Evolutionary conservation across 2,113 vertebrate species (phyloP), one percentile per base, ranked within the genome.

Genomic region (Calyptommatus sinebrachiatus): DNA sequence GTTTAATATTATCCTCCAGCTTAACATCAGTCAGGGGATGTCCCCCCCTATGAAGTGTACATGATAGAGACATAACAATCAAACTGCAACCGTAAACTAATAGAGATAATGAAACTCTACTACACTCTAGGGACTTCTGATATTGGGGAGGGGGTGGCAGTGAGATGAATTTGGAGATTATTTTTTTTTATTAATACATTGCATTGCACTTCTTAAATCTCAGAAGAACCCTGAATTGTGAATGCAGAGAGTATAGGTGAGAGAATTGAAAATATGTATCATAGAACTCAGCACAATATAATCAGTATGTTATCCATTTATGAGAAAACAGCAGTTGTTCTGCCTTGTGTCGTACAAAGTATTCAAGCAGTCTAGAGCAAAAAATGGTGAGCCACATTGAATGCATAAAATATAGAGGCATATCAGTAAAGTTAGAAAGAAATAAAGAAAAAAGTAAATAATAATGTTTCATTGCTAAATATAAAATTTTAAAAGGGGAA

Each of bases 61-160:
- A 89, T 83, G 86, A 89, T 83, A 85, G 83, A 88, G 84, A 83
- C 88, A 85, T 77, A 90, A 80, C 84, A 89, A 84, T 89, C 82
- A 87, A 92, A 89, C 9, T 84, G 88, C 68, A 87, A 18, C 35
- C 77, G 87, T 87, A 89, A 92, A 91, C 83, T 87, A 87, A 90
- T 62, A 90, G 87, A 89, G 48, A 65, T 83, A 89, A 90, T 88
- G 85, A 89, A 91, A 83, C 48, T 85, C 74, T 88, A 83, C 72
- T 79, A 82, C 84, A 65, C 83, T 62, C 75, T 46, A 80, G 89
- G 86, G 88, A 85, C 65, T 73, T 76, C 31, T 86, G 79, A 77
- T 81, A 87, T 74, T 80, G 29, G 18, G 82, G 83, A 70, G 22
- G 29, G 18, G 80, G 82, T 70, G n/a, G 86, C 70, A 76, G 28